Conservation (phyloP, 2,888 invertebrate species). For the Drosophila lutescens region DNA sequence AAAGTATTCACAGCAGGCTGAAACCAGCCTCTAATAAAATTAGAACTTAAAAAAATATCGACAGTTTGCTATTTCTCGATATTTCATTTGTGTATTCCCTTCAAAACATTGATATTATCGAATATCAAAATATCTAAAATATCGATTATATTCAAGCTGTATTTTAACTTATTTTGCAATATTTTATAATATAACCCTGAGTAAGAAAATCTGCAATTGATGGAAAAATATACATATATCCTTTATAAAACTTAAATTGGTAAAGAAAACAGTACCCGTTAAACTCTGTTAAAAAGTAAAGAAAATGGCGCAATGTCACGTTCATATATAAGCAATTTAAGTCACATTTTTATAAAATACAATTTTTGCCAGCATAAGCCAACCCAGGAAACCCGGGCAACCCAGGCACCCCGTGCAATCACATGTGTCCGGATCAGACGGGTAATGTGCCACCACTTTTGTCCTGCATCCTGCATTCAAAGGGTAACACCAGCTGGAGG, state of each 20-base stretch:
- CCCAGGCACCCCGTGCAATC: conserved; percentile 9
- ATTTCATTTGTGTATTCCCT: no score
- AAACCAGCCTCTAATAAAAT: no score
- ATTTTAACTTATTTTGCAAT: no score
- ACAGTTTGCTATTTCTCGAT: no score
- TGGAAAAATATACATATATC: not conserved
- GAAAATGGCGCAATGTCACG: conserved; percentile 8
- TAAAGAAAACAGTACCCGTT: not conserved
- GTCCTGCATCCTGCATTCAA: not conserved
- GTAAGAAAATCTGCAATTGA: no score
- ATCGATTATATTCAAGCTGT: no score
- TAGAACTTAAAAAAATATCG: no score
- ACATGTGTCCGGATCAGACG: conserved; percentile 34
- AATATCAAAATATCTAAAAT: no score
- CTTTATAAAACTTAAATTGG: not conserved
- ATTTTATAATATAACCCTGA: no score
- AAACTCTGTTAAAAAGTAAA: no score
- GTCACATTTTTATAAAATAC: conserved; percentile 45
- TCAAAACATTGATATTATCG: no score
- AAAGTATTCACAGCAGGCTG: no score
- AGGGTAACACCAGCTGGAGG: conserved; percentile 14
- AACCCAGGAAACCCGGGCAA: not conserved
- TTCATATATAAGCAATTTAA: conserved; percentile 28
- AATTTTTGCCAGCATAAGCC: conserved; percentile 41
- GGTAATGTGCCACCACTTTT: conserved; percentile 37